Evolutionary conservation across 2,113 vertebrate genomes (phyloP).

Genomic region (Sciurus niger): DNA sequence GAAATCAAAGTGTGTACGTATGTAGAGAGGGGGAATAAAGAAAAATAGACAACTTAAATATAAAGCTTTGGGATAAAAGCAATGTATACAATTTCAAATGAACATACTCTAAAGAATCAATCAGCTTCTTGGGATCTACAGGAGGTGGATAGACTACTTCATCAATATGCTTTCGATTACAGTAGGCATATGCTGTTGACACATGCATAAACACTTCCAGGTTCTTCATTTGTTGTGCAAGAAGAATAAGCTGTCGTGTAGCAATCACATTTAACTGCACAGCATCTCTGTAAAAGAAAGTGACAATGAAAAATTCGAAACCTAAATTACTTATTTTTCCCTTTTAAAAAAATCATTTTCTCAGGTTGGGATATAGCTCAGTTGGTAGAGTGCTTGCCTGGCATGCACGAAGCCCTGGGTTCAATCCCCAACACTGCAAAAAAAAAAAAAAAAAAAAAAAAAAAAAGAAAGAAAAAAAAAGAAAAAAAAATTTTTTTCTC

Average conservation of each 20-base stretch:
- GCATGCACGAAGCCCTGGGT: too few relatives aligned
- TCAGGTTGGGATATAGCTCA: neutral
- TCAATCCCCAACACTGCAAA: too few relatives aligned
- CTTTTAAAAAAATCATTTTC: slow-evolving; percentile 51
- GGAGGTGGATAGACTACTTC: slow-evolving; percentile 96
- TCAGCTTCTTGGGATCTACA: slow-evolving; percentile 96
- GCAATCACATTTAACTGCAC: slow-evolving; percentile 97
- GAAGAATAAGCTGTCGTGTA: slow-evolving; percentile 93
- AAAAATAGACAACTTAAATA: slow-evolving; percentile 22
- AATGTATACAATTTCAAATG: slow-evolving; percentile 37
- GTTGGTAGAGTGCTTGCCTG: too few relatives aligned
- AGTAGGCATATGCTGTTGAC: slow-evolving; percentile 99
- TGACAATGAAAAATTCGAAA: slow-evolving; percentile 45
- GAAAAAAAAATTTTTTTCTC: neutral
- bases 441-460: too few relatives aligned
- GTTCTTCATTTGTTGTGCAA: slow-evolving; percentile 95
- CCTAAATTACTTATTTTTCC: slow-evolving; percentile 12
- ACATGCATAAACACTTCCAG: slow-evolving; percentile 96
- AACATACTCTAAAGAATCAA: slow-evolving; percentile 97
- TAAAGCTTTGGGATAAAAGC: slow-evolving; percentile 52
- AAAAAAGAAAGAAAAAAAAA: too few relatives aligned
- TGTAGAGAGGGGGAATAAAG: neutral
- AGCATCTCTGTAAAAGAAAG: slow-evolving; percentile 92
- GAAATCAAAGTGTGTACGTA: neutral
- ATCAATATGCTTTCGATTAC: slow-evolving; percentile 96